phyloP scores from a whole-genome alignment of 2,797 vertebrate species.

The Gymnothorax reevesii region DNA sequence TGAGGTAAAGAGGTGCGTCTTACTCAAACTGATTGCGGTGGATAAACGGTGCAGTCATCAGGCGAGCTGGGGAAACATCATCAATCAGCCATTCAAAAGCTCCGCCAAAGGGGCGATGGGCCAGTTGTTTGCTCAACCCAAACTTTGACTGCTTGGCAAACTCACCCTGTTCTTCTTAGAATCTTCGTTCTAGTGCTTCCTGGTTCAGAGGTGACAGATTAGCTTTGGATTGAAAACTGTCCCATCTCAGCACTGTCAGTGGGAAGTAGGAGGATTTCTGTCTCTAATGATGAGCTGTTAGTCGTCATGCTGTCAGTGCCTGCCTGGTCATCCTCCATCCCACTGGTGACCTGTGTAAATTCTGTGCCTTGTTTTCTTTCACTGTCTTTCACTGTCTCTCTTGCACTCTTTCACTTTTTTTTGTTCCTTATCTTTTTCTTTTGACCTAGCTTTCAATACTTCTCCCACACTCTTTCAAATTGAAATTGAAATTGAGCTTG shows the following conservation, averaged over 20 bases:
- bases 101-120: not conserved
- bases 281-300: slow-evolving; percentile 53
- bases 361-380: slow-evolving; percentile 36
- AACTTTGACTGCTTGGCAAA: not conserved
- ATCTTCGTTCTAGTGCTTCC: not conserved
- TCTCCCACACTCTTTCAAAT: slow-evolving; percentile 32
- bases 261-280: not conserved
- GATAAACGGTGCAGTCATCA: not conserved
- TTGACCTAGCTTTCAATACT: not conserved
- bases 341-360: slow-evolving; percentile 71
- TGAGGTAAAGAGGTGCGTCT: not conserved
- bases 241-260: not conserved
- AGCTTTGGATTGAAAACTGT: not conserved
- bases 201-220: not conserved
- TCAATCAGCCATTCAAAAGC: slow-evolving; percentile 1
- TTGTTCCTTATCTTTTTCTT: slow-evolving; percentile 35
- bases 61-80: not conserved
- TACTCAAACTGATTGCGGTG: not conserved
- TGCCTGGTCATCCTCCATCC: slow-evolving; percentile 55
- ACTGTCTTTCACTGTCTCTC: slow-evolving; percentile 29
- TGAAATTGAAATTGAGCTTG: not conserved
- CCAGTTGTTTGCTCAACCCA: not conserved
- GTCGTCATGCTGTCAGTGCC: slow-evolving; percentile 65
- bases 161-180: not conserved
- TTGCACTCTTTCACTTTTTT: slow-evolving; percentile 26